Conservation (phyloP, 2,113 vertebrate species). For the Patagioenas fasciata region DNA sequence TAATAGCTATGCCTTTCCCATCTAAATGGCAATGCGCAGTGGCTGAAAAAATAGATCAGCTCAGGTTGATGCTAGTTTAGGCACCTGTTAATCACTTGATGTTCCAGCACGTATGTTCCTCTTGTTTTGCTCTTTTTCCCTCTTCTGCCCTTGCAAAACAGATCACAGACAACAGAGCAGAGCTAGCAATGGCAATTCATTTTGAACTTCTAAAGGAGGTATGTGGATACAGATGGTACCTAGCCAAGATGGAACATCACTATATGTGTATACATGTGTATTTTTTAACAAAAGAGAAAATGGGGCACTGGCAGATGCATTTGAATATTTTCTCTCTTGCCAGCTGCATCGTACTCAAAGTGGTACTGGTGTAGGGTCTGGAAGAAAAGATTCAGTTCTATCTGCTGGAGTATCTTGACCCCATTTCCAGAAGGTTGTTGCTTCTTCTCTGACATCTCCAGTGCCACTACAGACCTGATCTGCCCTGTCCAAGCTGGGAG, state of each 20-base stretch:
- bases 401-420: not conserved
- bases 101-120: not conserved
- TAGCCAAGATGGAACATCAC: not conserved
- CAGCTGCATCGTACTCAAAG: not conserved
- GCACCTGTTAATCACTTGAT: not conserved
- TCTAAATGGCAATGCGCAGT: not conserved
- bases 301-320: not conserved
- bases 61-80: not conserved
- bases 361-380: not conserved
- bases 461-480: accelerated
- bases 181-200: not conserved
- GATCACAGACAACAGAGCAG: not conserved
- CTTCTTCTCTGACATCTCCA: not conserved
- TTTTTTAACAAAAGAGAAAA: not conserved
- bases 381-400: not conserved
- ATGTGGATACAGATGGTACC: not conserved
- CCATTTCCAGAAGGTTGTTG: not conserved
- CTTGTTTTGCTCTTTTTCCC: not conserved
- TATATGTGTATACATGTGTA: not conserved
- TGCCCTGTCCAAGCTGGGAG: not conserved
- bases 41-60: not conserved
- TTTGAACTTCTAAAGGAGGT: not conserved
- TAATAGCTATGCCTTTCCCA: not conserved
- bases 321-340: not conserved
- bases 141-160: not conserved